Percentiles rank a stretch among this genome's conserved stretches.
phyloP scores from a whole-genome alignment of 1,140 invertebrate species.

The Elysia chlorotica region DNA sequence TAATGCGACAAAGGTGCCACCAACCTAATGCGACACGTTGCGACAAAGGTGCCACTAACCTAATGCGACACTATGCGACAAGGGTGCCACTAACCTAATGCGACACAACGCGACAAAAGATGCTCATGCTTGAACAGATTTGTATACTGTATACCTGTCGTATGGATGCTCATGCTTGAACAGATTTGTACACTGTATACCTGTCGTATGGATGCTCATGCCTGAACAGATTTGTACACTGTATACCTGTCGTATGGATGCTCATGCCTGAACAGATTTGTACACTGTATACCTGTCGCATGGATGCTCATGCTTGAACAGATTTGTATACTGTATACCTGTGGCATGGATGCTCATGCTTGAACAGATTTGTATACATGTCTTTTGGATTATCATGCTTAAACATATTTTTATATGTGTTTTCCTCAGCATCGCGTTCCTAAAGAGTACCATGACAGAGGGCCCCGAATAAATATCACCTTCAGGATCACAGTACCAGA shows the following conservation, averaged over 20 bases:
- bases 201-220: neutral
- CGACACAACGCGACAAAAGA: no score
- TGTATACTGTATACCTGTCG: no score
- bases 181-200: neutral
- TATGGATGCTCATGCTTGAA: no score
- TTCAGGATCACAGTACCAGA: conserved; percentile 52
- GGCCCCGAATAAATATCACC: conserved; percentile 57
- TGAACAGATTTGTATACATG: neutral
- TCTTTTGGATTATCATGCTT: neutral
- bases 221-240: neutral
- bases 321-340: neutral
- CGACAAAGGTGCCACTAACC: no score
- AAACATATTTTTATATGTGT: neutral
- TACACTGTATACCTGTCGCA: neutral
- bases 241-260: no score
- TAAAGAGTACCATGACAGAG: conserved; percentile 59
- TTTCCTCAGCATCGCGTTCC: conserved; percentile 54
- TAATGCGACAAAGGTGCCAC: no score
- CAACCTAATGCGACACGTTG: no score
- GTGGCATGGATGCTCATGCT: neutral
- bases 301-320: neutral
- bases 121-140: no score
- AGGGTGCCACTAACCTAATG: no score
- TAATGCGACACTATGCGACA: no score
- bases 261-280: no score